Conservation (phyloP, 2,113 vertebrate species). For the Hemiscyllium ocellatum region DNA sequence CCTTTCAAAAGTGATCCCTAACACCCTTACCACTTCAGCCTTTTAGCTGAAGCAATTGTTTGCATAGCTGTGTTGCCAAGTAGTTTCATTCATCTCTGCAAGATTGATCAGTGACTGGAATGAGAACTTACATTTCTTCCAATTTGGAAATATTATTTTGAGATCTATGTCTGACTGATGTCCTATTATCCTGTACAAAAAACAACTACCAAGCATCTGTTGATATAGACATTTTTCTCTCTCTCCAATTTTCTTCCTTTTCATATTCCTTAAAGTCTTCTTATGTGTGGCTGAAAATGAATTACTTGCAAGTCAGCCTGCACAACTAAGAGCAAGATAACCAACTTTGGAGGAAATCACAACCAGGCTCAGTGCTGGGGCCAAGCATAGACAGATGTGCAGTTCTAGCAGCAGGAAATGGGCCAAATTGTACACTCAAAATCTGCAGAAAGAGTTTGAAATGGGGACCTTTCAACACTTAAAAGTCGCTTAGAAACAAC, state of each 20-base stretch:
- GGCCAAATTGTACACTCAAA: background rate
- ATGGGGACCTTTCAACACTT: background rate
- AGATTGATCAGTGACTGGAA: background rate
- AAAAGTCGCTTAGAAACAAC: background rate
- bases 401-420: background rate
- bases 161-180: background rate
- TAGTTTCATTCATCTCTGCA: constrained; percentile 8
- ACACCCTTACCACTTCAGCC: background rate
- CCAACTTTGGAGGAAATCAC: background rate
- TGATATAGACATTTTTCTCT: background rate
- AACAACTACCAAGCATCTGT: background rate
- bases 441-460: background rate
- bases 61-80: constrained; percentile 12
- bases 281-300: background rate
- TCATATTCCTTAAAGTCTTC: background rate
- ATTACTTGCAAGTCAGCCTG: background rate
- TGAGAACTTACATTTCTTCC: background rate
- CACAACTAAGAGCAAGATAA: background rate
- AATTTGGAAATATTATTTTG: background rate
- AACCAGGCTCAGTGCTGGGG: background rate
- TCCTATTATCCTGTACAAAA: background rate
- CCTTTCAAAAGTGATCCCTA: background rate
- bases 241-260: background rate
- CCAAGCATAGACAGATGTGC: background rate
- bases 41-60: background rate